Percentiles rank a stretch among this genome's conserved stretches.
Conservation (phyloP, 1,140 invertebrate genomes). For the Anoplolepis gracilipes region DNA sequence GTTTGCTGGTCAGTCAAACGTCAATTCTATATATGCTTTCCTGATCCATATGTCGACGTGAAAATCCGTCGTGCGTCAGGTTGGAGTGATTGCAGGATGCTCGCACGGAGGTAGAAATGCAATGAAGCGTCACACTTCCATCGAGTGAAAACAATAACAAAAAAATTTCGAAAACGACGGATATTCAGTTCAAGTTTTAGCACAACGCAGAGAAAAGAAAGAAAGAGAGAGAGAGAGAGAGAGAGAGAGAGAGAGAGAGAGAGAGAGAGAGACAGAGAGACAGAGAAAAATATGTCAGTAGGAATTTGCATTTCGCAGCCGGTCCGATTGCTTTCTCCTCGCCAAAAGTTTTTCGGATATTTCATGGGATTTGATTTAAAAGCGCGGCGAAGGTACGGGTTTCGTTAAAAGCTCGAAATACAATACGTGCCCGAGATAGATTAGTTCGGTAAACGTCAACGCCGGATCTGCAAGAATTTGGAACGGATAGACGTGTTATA, state of each 20-base stretch:
- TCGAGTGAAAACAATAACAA: slow-evolving; percentile 48
- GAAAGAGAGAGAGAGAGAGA: no score
- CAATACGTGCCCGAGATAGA: slow-evolving; percentile 45
- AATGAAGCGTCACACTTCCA: slow-evolving; percentile 43
- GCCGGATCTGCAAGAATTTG: slow-evolving; percentile 45
- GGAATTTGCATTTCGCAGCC: slow-evolving; percentile 55
- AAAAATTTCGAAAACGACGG: slow-evolving; percentile 23
- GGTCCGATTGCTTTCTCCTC: slow-evolving; percentile 30
- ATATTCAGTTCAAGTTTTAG: slow-evolving; percentile 37
- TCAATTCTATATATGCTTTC: slow-evolving; percentile 37
- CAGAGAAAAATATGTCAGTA: neutral
- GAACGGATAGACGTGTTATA: slow-evolving; percentile 35
- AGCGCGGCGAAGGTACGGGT: slow-evolving; percentile 11
- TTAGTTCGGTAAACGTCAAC: slow-evolving; percentile 51
- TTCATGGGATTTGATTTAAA: slow-evolving; percentile 58
- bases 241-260: neutral
- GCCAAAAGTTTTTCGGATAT: slow-evolving; percentile 48
- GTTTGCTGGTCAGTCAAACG: slow-evolving; percentile 36
- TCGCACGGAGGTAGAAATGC: slow-evolving; percentile 37
- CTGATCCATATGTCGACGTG: slow-evolving; percentile 55
- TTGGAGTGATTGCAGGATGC: slow-evolving; percentile 45
- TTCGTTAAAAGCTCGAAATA: slow-evolving; percentile 50
- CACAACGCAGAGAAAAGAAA: neutral
- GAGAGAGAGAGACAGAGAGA: neutral
- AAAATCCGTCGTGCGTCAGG: slow-evolving; percentile 55